Conservation (phyloP, 2,888 invertebrate species). For the Oeneis ivallda region DNA sequence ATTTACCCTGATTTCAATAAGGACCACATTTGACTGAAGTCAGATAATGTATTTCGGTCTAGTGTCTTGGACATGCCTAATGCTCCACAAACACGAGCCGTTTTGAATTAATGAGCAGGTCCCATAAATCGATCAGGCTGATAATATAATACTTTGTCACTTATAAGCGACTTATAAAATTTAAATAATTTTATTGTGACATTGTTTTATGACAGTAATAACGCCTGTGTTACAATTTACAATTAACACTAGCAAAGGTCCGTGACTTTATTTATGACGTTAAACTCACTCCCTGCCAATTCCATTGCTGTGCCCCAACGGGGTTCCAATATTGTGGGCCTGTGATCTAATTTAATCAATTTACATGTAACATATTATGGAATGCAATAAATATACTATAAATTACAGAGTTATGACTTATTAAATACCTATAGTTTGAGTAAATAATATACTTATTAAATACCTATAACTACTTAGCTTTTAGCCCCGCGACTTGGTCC, state of each 20-base stretch:
- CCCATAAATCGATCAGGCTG: conserved; percentile 67
- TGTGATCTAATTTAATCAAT: too few relatives aligned
- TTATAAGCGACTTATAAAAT: conserved; percentile 47
- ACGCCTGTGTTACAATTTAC: conserved; percentile 32
- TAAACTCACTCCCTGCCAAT: too few relatives aligned
- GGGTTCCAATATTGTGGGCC: too few relatives aligned
- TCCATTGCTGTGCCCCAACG: too few relatives aligned
- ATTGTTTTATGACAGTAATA: conserved; percentile 44
- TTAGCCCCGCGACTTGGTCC: too few relatives aligned
- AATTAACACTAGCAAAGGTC: not conserved
- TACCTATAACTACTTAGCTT: too few relatives aligned
- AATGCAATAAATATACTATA: too few relatives aligned
- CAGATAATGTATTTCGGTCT: conserved; percentile 1
- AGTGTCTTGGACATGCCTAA: conserved; percentile 49
- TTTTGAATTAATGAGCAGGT: conserved; percentile 64
- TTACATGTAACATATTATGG: too few relatives aligned
- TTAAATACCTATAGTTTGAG: too few relatives aligned
- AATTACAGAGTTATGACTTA: too few relatives aligned
- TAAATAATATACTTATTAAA: too few relatives aligned
- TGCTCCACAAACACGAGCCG: conserved; percentile 62
- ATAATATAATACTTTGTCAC: conserved; percentile 66
- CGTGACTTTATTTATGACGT: conserved; percentile 18
- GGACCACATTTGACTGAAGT: conserved; percentile 42
- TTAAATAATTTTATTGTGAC: conserved; percentile 42
- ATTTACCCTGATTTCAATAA: conserved; percentile 31